Conservation (phyloP, 1,140 invertebrate species). For the Bradysia coprophila region DNA sequence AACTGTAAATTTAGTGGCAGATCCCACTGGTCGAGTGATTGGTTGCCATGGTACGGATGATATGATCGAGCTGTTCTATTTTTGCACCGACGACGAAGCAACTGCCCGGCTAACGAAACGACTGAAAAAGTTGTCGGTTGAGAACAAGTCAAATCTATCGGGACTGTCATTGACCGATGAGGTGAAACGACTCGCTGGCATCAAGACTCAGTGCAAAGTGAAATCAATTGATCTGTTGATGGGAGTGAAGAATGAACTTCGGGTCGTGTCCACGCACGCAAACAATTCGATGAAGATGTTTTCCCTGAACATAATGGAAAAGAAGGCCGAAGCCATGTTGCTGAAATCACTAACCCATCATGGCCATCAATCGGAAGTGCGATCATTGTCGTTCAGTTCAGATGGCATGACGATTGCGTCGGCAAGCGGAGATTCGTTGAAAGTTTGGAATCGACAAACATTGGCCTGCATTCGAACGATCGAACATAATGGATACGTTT, state of each 20-base stretch:
- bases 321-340: slow-evolving; percentile 30
- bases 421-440: slow-evolving; percentile 68
- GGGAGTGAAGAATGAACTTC: slow-evolving; percentile 44
- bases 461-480: slow-evolving; percentile 69
- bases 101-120: slow-evolving; percentile 48
- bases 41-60: slow-evolving; percentile 70
- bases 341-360: slow-evolving; percentile 33
- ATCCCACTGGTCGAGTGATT: slow-evolving; percentile 46
- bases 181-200: slow-evolving; percentile 43
- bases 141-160: slow-evolving; percentile 8
- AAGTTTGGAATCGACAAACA: slow-evolving; percentile 85
- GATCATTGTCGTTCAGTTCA: slow-evolving; percentile 74
- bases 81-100: slow-evolving; percentile 58
- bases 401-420: slow-evolving; percentile 75
- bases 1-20: slow-evolving; percentile 42
- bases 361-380: slow-evolving; percentile 80
- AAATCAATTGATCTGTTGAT: slow-evolving; percentile 48
- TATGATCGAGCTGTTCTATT: slow-evolving; percentile 62
- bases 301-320: slow-evolving; percentile 29
- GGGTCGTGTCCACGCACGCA: slow-evolving; percentile 39
- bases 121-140: slow-evolving; percentile 37
- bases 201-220: slow-evolving; percentile 46
- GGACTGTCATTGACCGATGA: slow-evolving; percentile 44
- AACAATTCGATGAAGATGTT: slow-evolving; percentile 53
- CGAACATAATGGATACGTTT: slow-evolving; percentile 41